Conservation (phyloP, 1,140 invertebrate genomes). For the Papilio glaucus region DNA sequence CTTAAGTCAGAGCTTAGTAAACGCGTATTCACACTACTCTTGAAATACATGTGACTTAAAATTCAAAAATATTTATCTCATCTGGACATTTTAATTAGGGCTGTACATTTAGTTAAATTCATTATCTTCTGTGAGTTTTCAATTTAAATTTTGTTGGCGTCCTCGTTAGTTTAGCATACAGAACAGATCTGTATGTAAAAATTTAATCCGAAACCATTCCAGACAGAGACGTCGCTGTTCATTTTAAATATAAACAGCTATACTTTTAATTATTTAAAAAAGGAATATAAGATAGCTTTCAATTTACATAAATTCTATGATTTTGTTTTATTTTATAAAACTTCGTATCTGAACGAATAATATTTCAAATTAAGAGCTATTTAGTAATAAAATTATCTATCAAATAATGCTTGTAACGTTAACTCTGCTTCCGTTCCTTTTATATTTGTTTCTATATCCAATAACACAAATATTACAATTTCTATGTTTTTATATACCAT, state of each 20-base stretch:
- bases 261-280: neutral
- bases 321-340: neutral
- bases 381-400: too few species aligned
- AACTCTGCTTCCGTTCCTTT: too few species aligned
- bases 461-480: too few species aligned
- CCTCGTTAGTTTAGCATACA: constrained; percentile 23
- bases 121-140: constrained; percentile 5
- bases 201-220: constrained; percentile 4
- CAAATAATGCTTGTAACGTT: too few species aligned
- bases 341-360: too few species aligned
- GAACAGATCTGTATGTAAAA: constrained; percentile 16
- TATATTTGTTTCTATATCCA: too few species aligned
- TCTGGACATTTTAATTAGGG: neutral
- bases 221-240: constrained; percentile 1
- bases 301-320: neutral
- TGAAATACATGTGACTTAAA: neutral
- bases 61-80: neutral
- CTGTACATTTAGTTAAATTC: neutral
- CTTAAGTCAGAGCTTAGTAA: too few species aligned
- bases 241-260: constrained; percentile 4
- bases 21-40: too few species aligned
- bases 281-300: neutral
- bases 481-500: too few species aligned
- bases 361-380: too few species aligned
- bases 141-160: constrained; percentile 7